Evolutionary conservation across 2,113 vertebrate genomes (phyloP).

Genomic region (Bubo scandiacus): DNA sequence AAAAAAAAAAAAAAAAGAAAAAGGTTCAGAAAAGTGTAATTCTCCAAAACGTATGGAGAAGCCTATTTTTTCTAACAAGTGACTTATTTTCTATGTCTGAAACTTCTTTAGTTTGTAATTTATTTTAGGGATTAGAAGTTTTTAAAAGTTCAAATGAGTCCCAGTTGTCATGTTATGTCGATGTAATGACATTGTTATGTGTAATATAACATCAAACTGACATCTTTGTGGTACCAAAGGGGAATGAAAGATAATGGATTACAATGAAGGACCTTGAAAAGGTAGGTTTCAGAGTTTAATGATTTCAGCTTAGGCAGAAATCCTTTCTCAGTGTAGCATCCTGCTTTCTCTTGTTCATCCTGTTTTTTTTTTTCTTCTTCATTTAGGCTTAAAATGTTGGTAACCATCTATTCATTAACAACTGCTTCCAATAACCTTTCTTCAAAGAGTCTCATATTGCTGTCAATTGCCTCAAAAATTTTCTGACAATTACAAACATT

Average conservation of each 20-base stretch:
- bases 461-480: neutral
- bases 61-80: neutral
- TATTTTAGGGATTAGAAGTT: constrained; percentile 52
- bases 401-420: neutral
- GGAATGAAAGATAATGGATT: constrained; percentile 47
- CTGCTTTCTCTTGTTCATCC: neutral
- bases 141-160: constrained; percentile 54
- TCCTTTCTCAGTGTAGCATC: neutral
- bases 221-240: constrained; percentile 19
- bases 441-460: neutral
- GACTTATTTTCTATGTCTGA: neutral
- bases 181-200: constrained; percentile 43
- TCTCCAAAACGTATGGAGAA: neutral
- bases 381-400: neutral
- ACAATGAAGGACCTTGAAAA: constrained; percentile 49
- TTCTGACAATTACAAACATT: neutral
- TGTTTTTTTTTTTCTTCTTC: neutral
- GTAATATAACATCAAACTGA: constrained; percentile 35
- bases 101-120: constrained; percentile 17
- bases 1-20: neutral
- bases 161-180: constrained; percentile 40
- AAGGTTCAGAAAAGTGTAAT: neutral
- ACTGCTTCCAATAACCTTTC: neutral
- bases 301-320: neutral
- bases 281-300: neutral